Evolutionary conservation across 2,888 invertebrate species (phyloP).

Genomic region (Acheta domesticus): DNA sequence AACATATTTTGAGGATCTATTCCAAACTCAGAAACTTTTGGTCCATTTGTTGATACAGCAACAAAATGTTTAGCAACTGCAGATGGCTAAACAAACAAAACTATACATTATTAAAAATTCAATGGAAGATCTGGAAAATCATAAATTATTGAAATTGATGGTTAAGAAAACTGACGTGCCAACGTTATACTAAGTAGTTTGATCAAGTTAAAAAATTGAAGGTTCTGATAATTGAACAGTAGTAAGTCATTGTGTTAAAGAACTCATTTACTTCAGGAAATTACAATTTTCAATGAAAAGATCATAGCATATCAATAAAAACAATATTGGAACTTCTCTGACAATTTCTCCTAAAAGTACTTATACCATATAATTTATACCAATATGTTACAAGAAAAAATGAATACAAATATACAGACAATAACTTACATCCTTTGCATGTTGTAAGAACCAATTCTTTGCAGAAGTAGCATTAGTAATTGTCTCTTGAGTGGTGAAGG

Average conservation of each 20-base stretch:
- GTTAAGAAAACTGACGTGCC: neutral
- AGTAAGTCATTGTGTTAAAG: no score
- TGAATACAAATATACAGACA: no score
- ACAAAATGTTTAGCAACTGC: conserved; percentile 97
- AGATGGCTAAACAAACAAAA: conserved; percentile 54
- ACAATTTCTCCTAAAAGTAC: no score
- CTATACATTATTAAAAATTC: conserved; percentile 19
- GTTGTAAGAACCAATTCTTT: conserved; percentile 88
- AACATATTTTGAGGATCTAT: conserved; percentile 98
- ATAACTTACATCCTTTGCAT: conserved; percentile 75
- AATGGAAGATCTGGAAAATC: no score
- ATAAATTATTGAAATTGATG: neutral
- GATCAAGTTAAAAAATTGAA: neutral
- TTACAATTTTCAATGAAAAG: no score
- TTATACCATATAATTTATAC: no score
- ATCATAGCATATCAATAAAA: no score
- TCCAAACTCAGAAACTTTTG: conserved; percentile 95
- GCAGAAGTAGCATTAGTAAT: conserved; percentile 98
- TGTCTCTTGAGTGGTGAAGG: conserved; percentile 98
- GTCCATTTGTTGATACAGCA: conserved; percentile 91
- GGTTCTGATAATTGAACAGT: no score
- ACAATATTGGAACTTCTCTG: no score
- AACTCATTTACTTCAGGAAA: no score
- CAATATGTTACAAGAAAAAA: no score
- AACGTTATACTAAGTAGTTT: no score